These are phyloP conservation scores for Clitarchus hookeri DNA, from an alignment of 2,888 invertebrate genomes.

Conservation along the genomic window DNA sequence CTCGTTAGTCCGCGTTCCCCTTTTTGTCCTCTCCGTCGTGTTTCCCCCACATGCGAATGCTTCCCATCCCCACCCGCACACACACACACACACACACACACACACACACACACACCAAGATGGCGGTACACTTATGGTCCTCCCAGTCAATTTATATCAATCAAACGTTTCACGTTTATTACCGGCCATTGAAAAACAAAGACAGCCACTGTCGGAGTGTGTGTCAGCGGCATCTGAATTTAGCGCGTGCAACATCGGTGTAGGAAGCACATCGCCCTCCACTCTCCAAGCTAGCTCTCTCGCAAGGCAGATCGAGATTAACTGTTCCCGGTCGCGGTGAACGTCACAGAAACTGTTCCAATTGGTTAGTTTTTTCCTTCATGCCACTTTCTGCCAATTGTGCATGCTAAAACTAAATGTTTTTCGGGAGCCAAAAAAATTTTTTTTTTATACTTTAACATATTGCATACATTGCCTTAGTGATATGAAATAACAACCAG, in stretches of 20 bases:
- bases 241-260: neutral
- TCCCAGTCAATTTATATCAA: constrained; percentile 28
- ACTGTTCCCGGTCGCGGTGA: too few species aligned
- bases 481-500: too few species aligned
- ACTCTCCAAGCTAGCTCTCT: too few species aligned
- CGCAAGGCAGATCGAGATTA: too few species aligned
- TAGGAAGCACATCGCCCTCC: neutral
- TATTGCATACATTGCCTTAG: too few species aligned
- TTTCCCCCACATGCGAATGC: neutral
- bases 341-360: too few species aligned
- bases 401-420: too few species aligned
- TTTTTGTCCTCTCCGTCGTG: neutral
- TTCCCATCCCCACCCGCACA: neutral
- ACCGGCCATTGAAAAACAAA: constrained; percentile 25
- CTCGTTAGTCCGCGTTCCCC: too few species aligned
- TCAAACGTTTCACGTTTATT: constrained; percentile 28
- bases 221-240: neutral
- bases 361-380: too few species aligned
- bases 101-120: neutral
- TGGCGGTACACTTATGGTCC: constrained; percentile 19
- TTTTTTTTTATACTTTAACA: too few species aligned
- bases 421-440: too few species aligned
- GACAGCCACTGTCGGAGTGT: constrained; percentile 8
- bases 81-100: neutral
- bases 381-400: too few species aligned